Evolutionary conservation across 2,113 vertebrate species (phyloP), one percentile per base, ranked within the genome.

Genomic region (Oxygymnocypris stewartii): DNA sequence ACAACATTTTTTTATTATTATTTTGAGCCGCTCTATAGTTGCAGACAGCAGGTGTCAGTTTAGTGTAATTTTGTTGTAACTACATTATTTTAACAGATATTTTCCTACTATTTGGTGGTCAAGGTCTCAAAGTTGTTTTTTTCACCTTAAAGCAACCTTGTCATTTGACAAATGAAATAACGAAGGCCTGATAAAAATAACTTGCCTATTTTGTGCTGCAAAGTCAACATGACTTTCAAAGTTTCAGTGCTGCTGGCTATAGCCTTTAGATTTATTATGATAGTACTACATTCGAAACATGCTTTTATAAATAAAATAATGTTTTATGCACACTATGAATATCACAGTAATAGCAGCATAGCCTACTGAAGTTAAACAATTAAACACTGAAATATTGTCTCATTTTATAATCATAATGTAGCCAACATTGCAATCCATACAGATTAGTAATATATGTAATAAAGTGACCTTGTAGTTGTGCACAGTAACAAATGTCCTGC

Each of bases 31-130:
- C 4, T 82, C 16, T 28, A 31, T 73, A 35, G 78, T n/a, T 16
- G 23, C 57, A 28, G 37, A 84, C 79, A 83, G 51, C 65, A 88
- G 84, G 31, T 88, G 84, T 84, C 84, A 75, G 84, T 84, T 69
- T 65, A 11, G 79, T 57, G 28, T 6, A 10, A n/a, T 12, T 77
- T 25, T 35, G 10, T 12, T 31, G 2, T 5, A 13, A 42, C 4
- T 73, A 37, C 11, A 42, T 81, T 42, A 20, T 37, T 49, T 51
- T 42, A 8, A 20, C 69, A 10, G 1, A 20, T 73, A 10, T 54
- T 74, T 51, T 42, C 35, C 5, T 35, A 35, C 49, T 84, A 13
- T 20, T 75, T 5, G 37, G 4, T 6, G 37, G 37, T 69, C 44
- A 86, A 79, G 84, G 77, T 54, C 76, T 79, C 23, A 47, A 40